phyloP scores from a whole-genome alignment of 2,888 invertebrate species.

The Coleophora flavipennella region DNA sequence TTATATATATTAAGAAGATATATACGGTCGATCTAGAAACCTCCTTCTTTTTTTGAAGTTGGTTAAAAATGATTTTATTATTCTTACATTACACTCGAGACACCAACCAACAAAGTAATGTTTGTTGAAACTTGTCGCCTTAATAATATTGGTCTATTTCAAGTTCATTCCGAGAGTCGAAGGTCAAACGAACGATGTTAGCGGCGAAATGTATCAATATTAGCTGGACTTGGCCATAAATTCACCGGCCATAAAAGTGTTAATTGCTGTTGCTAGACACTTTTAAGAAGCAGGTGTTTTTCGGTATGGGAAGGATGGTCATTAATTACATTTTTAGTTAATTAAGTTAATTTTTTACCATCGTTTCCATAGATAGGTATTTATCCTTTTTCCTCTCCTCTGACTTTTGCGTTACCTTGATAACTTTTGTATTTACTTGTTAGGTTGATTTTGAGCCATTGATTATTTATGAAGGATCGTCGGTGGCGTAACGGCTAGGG shows the following conservation, averaged over 20 bases:
- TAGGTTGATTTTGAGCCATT: too few species aligned
- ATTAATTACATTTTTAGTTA: background rate
- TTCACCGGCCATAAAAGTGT: constrained; percentile 1
- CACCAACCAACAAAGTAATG: too few species aligned
- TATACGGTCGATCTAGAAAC: too few species aligned
- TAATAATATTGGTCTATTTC: constrained; percentile 20
- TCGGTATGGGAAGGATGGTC: background rate
- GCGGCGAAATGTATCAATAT: constrained; percentile 19
- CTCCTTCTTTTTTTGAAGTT: too few species aligned
- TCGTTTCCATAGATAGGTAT: background rate
- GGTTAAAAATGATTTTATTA: too few species aligned
- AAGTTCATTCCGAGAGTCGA: constrained; percentile 27
- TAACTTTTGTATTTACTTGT: too few species aligned
- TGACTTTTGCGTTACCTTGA: too few species aligned
- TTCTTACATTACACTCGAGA: too few species aligned
- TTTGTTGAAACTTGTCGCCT: constrained; percentile 18
- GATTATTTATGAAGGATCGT: too few species aligned
- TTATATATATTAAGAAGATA: too few species aligned
- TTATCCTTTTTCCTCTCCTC: background rate
- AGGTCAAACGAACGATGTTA: constrained; percentile 28
- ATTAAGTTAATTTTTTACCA: background rate
- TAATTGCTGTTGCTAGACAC: constrained; percentile 3
- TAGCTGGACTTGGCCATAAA: constrained; percentile 6
- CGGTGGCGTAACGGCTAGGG: too few species aligned
- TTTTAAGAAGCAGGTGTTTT: background rate